Evolutionary conservation across 1,140 invertebrate species (phyloP), one percentile per base, ranked within the genome.

Genomic region (Sminthurinus signatus): DNA sequence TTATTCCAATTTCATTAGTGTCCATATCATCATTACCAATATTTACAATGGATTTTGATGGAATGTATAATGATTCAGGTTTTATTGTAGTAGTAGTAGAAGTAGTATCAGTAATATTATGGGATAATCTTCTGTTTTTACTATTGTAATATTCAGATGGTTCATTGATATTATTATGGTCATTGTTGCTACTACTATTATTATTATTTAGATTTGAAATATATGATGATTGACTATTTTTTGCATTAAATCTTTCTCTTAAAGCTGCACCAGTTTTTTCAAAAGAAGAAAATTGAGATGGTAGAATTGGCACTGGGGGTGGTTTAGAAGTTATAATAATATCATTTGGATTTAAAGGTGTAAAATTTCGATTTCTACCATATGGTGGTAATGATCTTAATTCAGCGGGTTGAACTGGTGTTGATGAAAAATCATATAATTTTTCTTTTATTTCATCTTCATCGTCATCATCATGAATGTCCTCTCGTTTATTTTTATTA

Each of bases 281-380:
- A 55, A 67, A 70, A 1, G 60, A 27, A 21, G 65, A 61, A 51
- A 71, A 68, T 44, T 68, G 65, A 15, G 62, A 25, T 19, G 69
- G 69, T 21, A 71, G 54, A 42, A 71, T 64, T 8, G 69, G 69
- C n/a, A 62, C 67, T n/a, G 70, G 70, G 2, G 66, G n/a, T n/a
- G n/a, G 70, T 39, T 71, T 71, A 15, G 64, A 21, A n/a, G n/a
- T n/a, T n/a, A n/a, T n/a, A n/a, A n/a, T n/a, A n/a, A n/a, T n/a
- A n/a, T n/a, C n/a, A n/a, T n/a, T n/a, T n/a, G n/a, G n/a, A n/a
- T n/a, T n/a, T n/a, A n/a, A n/a, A n/a, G n/a, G n/a, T n/a, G n/a
- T n/a, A n/a, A n/a, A n/a, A n/a, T 48, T 57, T 0, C 51, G 57
- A 39, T 62, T 62, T 60, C 50, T 52, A 52, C 27, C 50, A 31